A percentile compares a stretch with the other conserved stretches of the same genome.
phyloP scores from a whole-genome alignment of 2,888 invertebrate genomes.

The Drosophila putrida region DNA sequence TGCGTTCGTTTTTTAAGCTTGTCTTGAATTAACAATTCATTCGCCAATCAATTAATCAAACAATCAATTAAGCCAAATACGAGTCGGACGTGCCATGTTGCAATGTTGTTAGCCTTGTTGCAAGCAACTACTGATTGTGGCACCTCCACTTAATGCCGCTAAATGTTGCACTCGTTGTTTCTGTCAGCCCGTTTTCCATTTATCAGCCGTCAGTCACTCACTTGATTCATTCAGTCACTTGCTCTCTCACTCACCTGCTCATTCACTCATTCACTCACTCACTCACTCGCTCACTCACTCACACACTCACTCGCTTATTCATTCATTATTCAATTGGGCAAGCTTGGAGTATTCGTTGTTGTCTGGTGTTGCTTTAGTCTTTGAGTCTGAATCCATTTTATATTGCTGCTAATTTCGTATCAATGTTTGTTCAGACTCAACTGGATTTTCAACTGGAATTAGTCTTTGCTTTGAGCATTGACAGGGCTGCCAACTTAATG shows the following conservation, averaged over 20 bases:
- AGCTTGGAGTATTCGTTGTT: slow-evolving; percentile 9
- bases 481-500: slow-evolving; percentile 1
- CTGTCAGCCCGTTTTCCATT: slow-evolving; percentile 16
- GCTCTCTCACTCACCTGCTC: background rate
- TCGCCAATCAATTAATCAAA: slow-evolving; percentile 67
- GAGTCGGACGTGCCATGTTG: background rate
- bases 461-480: background rate
- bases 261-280: background rate
- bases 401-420: slow-evolving; percentile 46
- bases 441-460: background rate
- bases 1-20: slow-evolving; percentile 20
- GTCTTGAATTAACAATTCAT: slow-evolving; percentile 56
- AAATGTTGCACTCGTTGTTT: background rate
- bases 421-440: slow-evolving; percentile 35
- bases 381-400: slow-evolving; percentile 8
- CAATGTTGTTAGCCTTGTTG: slow-evolving; percentile 8
- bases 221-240: background rate
- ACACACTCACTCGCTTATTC: background rate
- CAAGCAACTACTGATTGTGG: slow-evolving; percentile 20
- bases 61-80: slow-evolving; percentile 54
- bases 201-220: slow-evolving; percentile 21
- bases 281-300: background rate
- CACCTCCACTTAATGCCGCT: slow-evolving; percentile 9
- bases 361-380: background rate
- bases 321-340: slow-evolving; percentile 15